Base-by-base conservation (phyloP, 2,113 vertebrate species). In the Manacus vitellinus region DNA sequence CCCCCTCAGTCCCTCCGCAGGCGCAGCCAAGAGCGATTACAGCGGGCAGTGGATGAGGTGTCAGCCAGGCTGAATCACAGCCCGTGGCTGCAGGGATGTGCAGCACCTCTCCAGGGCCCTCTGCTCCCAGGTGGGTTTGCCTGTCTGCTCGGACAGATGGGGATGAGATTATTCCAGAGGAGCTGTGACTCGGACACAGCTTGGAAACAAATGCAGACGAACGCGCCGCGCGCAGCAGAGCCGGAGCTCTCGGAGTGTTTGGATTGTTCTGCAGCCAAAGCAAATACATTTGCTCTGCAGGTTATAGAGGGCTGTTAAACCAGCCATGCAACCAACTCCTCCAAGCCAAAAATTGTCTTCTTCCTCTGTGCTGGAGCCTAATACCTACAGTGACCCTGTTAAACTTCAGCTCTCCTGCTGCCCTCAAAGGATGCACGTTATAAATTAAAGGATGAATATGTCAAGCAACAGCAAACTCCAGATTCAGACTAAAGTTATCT, bases 241-340 rank as follows among this genome's bases (percentile, higher is more conserved):
- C 41, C 0, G 0, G 28, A 63, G 88, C 68, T 78, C 83, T 87
- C 21, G 1, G 20, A 92, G 73, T 56, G 37, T 94, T 95, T 81
- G 10, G 86, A 55, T 89, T 96, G 94, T 54, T 92, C 41, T 1
- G 68, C 76, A 91, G 96, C 95, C 96, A 96, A 96, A 94, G 88
- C 86, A 96, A 96, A 94, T 79, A 92, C 56, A 28, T 94, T 81
- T 92, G 72, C 91, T 91, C 94, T 87, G 94, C 95, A 96, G 92
- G 96, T 96, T 94, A 56, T 7, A 91, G 91, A 85, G 92, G 92
- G 83, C 73, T 92, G 95, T 41, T 88, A 93, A 94, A 94, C 90
- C 92, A 96, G 94, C 88, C 39, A 0, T 95, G 86, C 91, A 94
- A 94, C 86, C 76, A 65, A 4, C 77, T 65, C 52, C 83, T 92